phyloP scores from a whole-genome alignment of 2,113 vertebrate genomes.

The Silurus glanis region DNA sequence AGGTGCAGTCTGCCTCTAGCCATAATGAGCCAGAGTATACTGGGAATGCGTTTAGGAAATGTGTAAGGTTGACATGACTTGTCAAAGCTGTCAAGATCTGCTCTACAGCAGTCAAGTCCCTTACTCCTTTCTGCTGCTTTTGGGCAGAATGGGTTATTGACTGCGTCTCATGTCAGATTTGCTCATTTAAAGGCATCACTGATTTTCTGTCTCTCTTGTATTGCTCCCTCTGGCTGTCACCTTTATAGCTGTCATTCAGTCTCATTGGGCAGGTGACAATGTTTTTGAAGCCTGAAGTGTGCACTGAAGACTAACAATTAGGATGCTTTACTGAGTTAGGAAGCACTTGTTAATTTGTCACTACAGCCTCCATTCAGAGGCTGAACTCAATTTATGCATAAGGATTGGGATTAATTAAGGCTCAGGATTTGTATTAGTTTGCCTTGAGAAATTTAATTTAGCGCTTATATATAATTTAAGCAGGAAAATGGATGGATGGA shows the following conservation, averaged over 20 bases:
- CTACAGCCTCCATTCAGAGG: background rate
- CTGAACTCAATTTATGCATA: background rate
- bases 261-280: conserved; percentile 13
- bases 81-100: conserved; percentile 44
- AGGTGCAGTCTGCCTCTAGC: conserved; percentile 54
- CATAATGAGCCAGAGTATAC: conserved; percentile 49
- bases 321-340: background rate
- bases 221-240: conserved; percentile 25
- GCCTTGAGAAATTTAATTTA: conserved; percentile 9
- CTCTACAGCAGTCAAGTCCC: conserved; percentile 25
- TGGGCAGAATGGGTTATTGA: conserved; percentile 48
- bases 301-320: conserved; percentile 13
- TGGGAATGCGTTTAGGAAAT: conserved; percentile 37
- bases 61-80: conserved; percentile 41
- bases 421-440: background rate
- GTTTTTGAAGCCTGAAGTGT: conserved; percentile 24
- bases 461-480: background rate
- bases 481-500: conserved; percentile 1
- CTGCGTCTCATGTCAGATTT: conserved; percentile 51
- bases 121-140: conserved; percentile 32
- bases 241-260: conserved; percentile 45
- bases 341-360: conserved; percentile 25
- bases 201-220: conserved; percentile 22
- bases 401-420: background rate
- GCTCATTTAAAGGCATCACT: conserved; percentile 51